Evolutionary conservation across 2,888 invertebrate genomes (phyloP).

Genomic region (Carcina quercana): DNA sequence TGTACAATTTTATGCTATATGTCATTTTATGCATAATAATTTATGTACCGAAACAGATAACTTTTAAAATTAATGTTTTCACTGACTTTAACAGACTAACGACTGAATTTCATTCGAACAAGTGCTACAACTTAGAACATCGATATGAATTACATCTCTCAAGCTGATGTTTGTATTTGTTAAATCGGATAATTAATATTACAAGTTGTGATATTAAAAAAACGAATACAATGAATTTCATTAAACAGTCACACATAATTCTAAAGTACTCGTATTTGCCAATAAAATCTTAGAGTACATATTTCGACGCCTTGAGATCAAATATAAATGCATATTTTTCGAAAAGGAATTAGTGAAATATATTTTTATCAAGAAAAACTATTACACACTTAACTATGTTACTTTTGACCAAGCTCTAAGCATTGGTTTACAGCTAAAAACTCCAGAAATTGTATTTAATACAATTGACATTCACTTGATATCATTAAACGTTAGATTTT

Average conservation of each 20-base stretch:
- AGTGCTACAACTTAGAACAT: too few species aligned
- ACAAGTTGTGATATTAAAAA: conserved; percentile 10
- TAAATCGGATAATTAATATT: too few species aligned
- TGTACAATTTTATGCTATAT: too few species aligned
- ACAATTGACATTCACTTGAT: conserved; percentile 56
- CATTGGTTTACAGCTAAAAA: conserved; percentile 44
- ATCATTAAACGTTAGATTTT: conserved; percentile 25
- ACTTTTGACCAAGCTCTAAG: conserved; percentile 36
- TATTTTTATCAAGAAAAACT: conserved; percentile 18
- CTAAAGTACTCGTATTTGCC: conserved; percentile 24
- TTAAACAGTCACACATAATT: too few species aligned
- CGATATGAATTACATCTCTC: too few species aligned
- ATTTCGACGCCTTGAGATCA: conserved; percentile 58
- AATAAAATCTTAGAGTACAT: conserved; percentile 26
- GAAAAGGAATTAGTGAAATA: conserved; percentile 33
- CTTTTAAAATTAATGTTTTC: too few species aligned
- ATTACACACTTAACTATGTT: conserved; percentile 31
- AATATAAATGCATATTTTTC: conserved; percentile 58
- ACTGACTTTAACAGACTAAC: too few species aligned
- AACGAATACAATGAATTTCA: too few species aligned
- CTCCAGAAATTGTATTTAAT: conserved; percentile 60
- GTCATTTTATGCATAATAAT: conserved; percentile 1
- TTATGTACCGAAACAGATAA: too few species aligned
- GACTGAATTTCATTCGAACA: too few species aligned
- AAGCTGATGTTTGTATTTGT: too few species aligned